phyloP scores from a whole-genome alignment of 2,113 vertebrate genomes.

The Poeciliopsis prolifica region DNA sequence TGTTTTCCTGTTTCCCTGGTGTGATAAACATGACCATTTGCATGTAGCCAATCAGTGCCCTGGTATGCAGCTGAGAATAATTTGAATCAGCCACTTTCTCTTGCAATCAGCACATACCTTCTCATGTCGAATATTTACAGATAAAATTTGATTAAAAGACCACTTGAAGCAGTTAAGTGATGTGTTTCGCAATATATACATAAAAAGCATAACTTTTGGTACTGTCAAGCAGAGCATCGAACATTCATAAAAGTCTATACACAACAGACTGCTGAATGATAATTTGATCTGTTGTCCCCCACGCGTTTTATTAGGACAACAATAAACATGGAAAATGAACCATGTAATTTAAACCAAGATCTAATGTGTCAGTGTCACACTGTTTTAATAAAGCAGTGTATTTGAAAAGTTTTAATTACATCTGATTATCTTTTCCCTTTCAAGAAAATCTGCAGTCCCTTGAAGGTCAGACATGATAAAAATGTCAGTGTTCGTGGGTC shows the following conservation, averaged over 20 bases:
- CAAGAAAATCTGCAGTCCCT: no score
- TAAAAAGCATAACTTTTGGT: neutral
- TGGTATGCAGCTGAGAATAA: constrained; percentile 40
- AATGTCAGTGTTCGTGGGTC: constrained; percentile 14
- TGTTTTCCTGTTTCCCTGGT: constrained; percentile 61
- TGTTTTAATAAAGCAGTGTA: constrained; percentile 1
- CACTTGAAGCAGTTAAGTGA: constrained; percentile 35
- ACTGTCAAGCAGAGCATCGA: neutral
- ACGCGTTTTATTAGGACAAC: neutral
- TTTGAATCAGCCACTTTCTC: constrained; percentile 31
- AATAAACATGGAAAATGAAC: neutral
- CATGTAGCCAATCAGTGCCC: constrained; percentile 65
- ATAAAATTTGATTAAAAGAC: constrained; percentile 50
- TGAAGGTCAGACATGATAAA: no score
- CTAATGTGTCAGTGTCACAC: no score
- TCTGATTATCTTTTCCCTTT: no score
- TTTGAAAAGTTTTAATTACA: constrained; percentile 12
- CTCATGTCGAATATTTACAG: constrained; percentile 37
- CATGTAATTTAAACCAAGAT: neutral
- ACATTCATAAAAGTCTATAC: neutral
- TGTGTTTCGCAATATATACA: constrained; percentile 5
- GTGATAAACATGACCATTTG: constrained; percentile 70
- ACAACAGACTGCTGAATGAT: neutral
- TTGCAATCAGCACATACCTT: constrained; percentile 30
- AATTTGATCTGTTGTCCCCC: neutral